phyloP scores from a whole-genome alignment of 2,888 invertebrate genomes.

The Tenthredo scrophulariae region DNA sequence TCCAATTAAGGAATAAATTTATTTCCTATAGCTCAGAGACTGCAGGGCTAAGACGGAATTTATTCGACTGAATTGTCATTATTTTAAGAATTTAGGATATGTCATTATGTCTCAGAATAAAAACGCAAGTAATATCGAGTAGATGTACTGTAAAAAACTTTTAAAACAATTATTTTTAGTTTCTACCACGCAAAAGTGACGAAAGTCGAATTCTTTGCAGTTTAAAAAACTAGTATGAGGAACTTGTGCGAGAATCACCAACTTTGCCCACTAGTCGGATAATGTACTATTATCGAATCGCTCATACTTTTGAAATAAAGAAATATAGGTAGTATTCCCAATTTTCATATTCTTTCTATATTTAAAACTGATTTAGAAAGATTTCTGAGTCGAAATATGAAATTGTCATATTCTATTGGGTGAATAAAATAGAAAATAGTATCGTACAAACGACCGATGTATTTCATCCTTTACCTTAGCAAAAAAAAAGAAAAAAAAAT shows the following conservation, averaged over 20 bases:
- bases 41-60: background rate
- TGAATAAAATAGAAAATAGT: background rate
- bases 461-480: background rate
- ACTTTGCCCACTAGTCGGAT: no score
- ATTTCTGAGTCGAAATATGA: no score
- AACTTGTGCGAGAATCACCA: no score
- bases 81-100: background rate
- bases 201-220: no score
- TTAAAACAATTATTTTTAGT: no score
- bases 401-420: background rate
- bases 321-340: no score
- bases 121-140: background rate
- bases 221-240: no score
- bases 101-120: background rate
- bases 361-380: no score
- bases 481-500: background rate
- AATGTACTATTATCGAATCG: no score
- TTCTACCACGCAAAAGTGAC: no score
- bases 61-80: background rate
- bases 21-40: background rate
- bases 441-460: background rate
- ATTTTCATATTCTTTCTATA: no score
- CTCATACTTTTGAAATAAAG: no score
- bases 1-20: background rate
- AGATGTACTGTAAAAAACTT: background rate